Evolutionary conservation across 2,797 vertebrate genomes (phyloP), one percentile per base, ranked within the genome.

Genomic region (Loriculus beryllinus): DNA sequence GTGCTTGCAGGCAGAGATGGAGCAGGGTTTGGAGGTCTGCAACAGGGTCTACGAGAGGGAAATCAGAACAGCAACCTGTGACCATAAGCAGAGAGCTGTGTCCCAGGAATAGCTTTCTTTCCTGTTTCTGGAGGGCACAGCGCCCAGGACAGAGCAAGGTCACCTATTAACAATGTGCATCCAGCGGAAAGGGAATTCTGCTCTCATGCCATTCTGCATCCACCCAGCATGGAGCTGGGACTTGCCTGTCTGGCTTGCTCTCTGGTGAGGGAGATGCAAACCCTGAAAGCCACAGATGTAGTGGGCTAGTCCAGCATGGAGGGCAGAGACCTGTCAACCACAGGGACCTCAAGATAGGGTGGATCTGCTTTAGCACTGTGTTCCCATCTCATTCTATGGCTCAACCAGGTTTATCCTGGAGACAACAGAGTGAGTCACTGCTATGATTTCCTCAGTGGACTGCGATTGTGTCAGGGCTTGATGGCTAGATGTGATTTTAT

Each of bases 71-170:
- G 3, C 69, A 35, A 6, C 22, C 59, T 57, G 29, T 35, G 64
- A 5, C 19, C 12, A 4, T 0, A 77, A 77, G 51, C 31, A 65
- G 28, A 39, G 26, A 74, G 23, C 43, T 54, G 16, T 48, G 51
- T 48, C 40, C 20, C 60, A 74, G 40, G 18, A 89, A 37, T 1
- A 52, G 22, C 39, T 69, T 80, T 5, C 12, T 39, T 65, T 49
- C 54, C 67, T 57, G 35, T 39, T 1, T 0, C 2, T 26, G 33
- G 6, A 86, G 69, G 88, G 82, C 88, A 20, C 11, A 0, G 0
- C 94, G 92, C 49, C 77, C 7, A 0, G 75, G 40, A 35, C 77
- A 69, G 87, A 93, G 59, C 83, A 78, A 92, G 88, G 91, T 47
- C 86, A 52, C 51, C 77, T 63, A 9, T 47, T 63, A 59, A 37